These are phyloP conservation scores for Eolophus roseicapilla DNA, from an alignment of 2,113 vertebrate species.

Conservation along the genomic window DNA sequence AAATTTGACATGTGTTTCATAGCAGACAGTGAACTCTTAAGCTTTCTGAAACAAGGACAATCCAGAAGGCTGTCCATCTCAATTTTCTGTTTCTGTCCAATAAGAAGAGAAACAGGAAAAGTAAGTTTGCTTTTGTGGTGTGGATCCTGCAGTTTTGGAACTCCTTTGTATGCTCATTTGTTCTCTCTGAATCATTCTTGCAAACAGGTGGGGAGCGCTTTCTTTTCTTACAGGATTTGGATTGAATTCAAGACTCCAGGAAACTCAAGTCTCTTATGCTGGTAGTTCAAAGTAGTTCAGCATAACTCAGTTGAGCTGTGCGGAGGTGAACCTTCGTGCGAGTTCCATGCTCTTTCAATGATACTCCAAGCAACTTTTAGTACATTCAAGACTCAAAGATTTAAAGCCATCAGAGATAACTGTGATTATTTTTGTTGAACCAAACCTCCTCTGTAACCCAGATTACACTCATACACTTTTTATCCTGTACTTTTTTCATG, in stretches of 20 bases:
- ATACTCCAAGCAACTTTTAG: neutral
- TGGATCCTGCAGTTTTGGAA: conserved; percentile 67
- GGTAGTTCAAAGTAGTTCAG: neutral
- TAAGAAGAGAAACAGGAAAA: conserved; percentile 5
- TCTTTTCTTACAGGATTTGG: conserved; percentile 46
- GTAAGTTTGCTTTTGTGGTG: conserved; percentile 71
- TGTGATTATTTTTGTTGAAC: neutral
- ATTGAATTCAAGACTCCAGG: conserved; percentile 27
- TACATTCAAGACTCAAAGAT: neutral
- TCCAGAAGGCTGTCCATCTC: neutral
- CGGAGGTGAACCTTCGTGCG: neutral
- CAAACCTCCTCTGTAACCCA: neutral
- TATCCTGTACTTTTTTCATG: neutral
- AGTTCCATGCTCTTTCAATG: neutral
- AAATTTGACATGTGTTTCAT: neutral
- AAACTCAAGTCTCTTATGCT: neutral
- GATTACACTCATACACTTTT: neutral
- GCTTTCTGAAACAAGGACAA: neutral
- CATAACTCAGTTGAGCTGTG: neutral
- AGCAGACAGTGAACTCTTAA: neutral
- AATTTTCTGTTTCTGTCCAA: neutral
- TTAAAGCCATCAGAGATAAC: neutral
- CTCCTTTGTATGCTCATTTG: conserved; percentile 53
- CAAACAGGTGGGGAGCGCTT: conserved; percentile 65
- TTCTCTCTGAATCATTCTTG: conserved; percentile 73